These are phyloP conservation scores for Phataginus tetradactyla DNA, from an alignment of 2,797 vertebrate species.

Conservation along the genomic window DNA sequence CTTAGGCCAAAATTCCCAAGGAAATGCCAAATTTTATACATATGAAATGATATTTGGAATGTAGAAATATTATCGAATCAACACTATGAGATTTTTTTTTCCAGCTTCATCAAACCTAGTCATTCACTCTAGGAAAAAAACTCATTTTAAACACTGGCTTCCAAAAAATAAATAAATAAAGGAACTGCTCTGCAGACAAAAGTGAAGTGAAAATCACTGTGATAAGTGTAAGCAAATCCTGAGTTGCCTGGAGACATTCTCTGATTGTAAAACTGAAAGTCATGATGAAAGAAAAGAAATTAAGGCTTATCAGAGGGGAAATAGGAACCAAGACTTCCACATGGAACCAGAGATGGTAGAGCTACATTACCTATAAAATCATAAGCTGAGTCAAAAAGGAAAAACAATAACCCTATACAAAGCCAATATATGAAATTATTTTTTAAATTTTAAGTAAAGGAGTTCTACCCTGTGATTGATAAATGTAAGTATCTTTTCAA, in stretches of 20 bases:
- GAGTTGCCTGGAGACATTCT: neutral
- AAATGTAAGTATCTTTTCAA: neutral
- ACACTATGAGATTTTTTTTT: neutral
- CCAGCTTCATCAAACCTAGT: neutral
- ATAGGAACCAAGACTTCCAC: neutral
- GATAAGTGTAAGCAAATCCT: neutral
- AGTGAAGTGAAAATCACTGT: neutral
- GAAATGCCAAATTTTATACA: neutral
- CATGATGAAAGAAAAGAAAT: neutral
- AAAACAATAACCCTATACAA: neutral
- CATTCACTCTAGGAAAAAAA: neutral
- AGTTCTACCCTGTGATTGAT: neutral
- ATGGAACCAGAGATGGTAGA: neutral
- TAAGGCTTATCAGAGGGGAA: neutral
- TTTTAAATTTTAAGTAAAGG: neutral
- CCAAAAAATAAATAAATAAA: neutral
- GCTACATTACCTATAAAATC: neutral
- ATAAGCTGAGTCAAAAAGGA: neutral
- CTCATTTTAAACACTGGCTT: neutral
- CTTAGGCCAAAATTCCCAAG: neutral
- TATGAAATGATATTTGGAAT: neutral
- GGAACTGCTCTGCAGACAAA: neutral
- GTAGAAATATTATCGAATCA: neutral
- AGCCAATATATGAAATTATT: neutral
- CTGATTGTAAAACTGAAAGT: neutral